A percentile compares a stretch with the other conserved stretches of the same genome.
Conservation (phyloP, 1,140 invertebrate genomes). For the Stegodyphus dumicola region DNA sequence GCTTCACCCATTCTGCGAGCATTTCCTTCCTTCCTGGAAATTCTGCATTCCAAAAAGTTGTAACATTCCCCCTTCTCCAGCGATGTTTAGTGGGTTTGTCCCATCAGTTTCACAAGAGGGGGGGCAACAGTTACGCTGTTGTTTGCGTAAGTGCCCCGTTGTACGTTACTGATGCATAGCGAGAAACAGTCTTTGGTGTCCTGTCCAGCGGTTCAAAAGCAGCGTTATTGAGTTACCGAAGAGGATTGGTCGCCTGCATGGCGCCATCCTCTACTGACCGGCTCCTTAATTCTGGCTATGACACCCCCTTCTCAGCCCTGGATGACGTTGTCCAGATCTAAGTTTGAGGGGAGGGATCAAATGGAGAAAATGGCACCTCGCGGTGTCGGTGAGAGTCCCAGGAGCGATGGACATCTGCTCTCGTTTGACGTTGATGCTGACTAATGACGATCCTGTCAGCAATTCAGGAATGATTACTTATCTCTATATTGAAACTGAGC, state of each 20-base stretch:
- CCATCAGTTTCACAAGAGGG: too few species aligned
- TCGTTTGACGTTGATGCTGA: conserved; percentile 46
- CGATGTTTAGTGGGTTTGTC: too few species aligned
- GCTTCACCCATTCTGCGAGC: too few species aligned
- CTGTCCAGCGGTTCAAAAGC: not conserved
- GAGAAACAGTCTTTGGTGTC: too few species aligned
- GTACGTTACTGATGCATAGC: too few species aligned
- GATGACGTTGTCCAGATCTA: conserved; percentile 39
- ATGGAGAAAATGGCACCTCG: conserved; percentile 38
- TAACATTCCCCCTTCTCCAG: too few species aligned
- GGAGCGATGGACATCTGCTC: conserved; percentile 24
- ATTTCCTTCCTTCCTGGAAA: too few species aligned
- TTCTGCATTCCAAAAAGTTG: too few species aligned
- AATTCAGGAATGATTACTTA: conserved; percentile 32
- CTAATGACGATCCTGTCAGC: conserved; percentile 47
- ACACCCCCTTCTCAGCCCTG: not conserved
- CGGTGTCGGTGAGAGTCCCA: conserved; percentile 28
- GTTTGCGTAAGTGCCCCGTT: too few species aligned
- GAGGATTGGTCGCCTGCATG: conserved; percentile 16
- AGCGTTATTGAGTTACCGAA: conserved; percentile 50
- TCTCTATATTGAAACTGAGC: not conserved
- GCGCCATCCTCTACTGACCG: conserved; percentile 44
- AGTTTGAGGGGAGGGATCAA: conserved; percentile 35
- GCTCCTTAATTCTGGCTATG: conserved; percentile 51
- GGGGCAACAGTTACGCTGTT: too few species aligned